Percentiles rank a stretch among this genome's conserved stretches.
Conservation (phyloP, 2,797 vertebrate genomes). For the Acipenser ruthenus region DNA sequence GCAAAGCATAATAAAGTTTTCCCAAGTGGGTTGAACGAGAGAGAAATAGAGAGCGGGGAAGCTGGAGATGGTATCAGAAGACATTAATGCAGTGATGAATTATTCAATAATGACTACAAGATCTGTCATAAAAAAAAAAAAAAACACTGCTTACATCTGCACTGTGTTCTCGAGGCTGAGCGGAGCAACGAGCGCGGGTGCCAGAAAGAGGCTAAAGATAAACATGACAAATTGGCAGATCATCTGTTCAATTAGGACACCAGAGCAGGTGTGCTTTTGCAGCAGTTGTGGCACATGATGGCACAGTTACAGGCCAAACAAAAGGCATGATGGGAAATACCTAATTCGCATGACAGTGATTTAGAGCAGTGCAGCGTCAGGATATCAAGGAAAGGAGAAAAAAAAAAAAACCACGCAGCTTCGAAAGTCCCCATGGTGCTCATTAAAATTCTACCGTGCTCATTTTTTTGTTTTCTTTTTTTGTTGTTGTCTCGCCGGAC, state of each 20-base stretch:
- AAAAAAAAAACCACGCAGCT: slow-evolving; percentile 35
- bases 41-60: slow-evolving; percentile 40
- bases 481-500: slow-evolving; percentile 39
- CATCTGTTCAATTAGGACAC: slow-evolving; percentile 60
- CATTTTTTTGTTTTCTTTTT: too few relatives aligned
- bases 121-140: slow-evolving; percentile 49
- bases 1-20: slow-evolving; percentile 84
- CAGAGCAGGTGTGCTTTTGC: slow-evolving; percentile 57
- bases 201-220: slow-evolving; percentile 58
- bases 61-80: slow-evolving; percentile 64
- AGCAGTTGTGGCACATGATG: slow-evolving; percentile 45
- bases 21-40: slow-evolving; percentile 67
- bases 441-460: slow-evolving; percentile 63
- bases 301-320: slow-evolving; percentile 41
- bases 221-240: slow-evolving; percentile 71
- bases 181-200: slow-evolving; percentile 35
- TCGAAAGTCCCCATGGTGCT: slow-evolving; percentile 65
- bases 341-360: slow-evolving; percentile 64
- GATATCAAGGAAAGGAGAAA: slow-evolving; percentile 31
- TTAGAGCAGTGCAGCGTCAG: slow-evolving; percentile 35
- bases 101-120: slow-evolving; percentile 80
- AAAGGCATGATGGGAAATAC: slow-evolving; percentile 48
- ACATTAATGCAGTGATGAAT: slow-evolving; percentile 78
- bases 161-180: slow-evolving; percentile 39
- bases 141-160: slow-evolving; percentile 51